Evolutionary conservation across 2,888 invertebrate species (phyloP), one percentile per base, ranked within the genome.

Genomic region (Lasiommata megera): DNA sequence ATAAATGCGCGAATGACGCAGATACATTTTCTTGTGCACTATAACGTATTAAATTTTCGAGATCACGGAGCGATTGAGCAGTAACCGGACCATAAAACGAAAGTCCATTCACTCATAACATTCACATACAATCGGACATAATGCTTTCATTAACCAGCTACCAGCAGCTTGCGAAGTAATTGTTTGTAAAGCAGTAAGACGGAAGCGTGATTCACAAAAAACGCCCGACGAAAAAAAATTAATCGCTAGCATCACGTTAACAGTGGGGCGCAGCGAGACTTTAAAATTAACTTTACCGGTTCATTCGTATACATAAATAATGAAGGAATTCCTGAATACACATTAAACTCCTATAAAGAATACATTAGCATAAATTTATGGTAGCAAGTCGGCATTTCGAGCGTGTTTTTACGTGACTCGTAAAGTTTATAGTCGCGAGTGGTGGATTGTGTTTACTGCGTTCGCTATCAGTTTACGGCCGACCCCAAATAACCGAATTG

Each of bases 341-440:
- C 89, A 90, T 89, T 89, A 89, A 90, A 89, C 86, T 89, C 87
- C 89, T 88, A 90, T 90, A 90, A 88, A 89, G 90, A 90, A 90
- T 90, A 89, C 89, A 90, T 90, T 90, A 90, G 88, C 90, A 90
- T 90, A 88, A 90, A 90, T 90, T 90, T 89, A 90, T 88, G 87
- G 88, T 81, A 85, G 89, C 85, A 79, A 86, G 85, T 86, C 84
- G 87, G 82, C 85, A 85, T 86, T 87, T 82, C 82, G 85, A 88
- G 85, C 88, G 87, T 87, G 89, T 89, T 90, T 90, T 90, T 90
- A 89, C 89, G 89, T 88, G 86, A 85, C 88, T 90, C 90, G 89
- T 90, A 90, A 90, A 90, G 82, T 90, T 89, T 90, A 90, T 86
- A 84, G 88, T 84, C 87, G 88, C 89, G 84, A 87, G 88, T 88